These are phyloP conservation scores for Sarcophaga subvicina DNA, from an alignment of 2,888 invertebrate genomes.

Conservation along the genomic window DNA sequence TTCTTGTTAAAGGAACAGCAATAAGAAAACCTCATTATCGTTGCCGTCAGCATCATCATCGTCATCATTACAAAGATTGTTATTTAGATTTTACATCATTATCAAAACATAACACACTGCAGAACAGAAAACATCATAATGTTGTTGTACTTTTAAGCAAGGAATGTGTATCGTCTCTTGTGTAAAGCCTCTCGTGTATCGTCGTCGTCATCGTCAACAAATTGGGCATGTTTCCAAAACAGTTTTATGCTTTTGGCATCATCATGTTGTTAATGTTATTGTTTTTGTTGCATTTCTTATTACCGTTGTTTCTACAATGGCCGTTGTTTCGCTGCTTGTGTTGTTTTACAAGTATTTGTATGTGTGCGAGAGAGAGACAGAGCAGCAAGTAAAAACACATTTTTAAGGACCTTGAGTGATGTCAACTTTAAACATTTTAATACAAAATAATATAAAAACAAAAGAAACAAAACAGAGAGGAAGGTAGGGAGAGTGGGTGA, in stretches of 20 bases:
- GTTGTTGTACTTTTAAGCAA: slow-evolving; percentile 2
- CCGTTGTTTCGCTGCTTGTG: slow-evolving; percentile 33
- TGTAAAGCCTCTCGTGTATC: background rate
- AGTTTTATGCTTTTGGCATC: slow-evolving; percentile 69
- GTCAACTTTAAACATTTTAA: slow-evolving; percentile 67
- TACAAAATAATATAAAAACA: slow-evolving; percentile 51
- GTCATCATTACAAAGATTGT: slow-evolving; percentile 49
- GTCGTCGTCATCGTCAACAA: slow-evolving; percentile 62
- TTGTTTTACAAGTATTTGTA: slow-evolving; percentile 37
- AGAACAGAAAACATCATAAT: slow-evolving; percentile 21
- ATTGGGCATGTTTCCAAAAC: slow-evolving; percentile 70
- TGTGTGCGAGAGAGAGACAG: background rate
- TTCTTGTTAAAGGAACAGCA: slow-evolving; percentile 54
- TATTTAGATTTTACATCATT: slow-evolving; percentile 11
- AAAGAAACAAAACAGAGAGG: background rate
- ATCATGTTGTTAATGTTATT: slow-evolving; percentile 36
- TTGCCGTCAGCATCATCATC: background rate
- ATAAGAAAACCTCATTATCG: slow-evolving; percentile 39
- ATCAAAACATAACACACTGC: slow-evolving; percentile 22
- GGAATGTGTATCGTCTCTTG: slow-evolving; percentile 4
- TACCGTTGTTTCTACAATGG: slow-evolving; percentile 31
- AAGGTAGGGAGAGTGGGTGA: too few species aligned
- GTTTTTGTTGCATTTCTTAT: slow-evolving; percentile 42
- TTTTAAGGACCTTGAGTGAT: slow-evolving; percentile 63
- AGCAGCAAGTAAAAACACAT: slow-evolving; percentile 1